phyloP scores from a whole-genome alignment of 1,140 invertebrate genomes.

The Drosophila biarmipes region DNA sequence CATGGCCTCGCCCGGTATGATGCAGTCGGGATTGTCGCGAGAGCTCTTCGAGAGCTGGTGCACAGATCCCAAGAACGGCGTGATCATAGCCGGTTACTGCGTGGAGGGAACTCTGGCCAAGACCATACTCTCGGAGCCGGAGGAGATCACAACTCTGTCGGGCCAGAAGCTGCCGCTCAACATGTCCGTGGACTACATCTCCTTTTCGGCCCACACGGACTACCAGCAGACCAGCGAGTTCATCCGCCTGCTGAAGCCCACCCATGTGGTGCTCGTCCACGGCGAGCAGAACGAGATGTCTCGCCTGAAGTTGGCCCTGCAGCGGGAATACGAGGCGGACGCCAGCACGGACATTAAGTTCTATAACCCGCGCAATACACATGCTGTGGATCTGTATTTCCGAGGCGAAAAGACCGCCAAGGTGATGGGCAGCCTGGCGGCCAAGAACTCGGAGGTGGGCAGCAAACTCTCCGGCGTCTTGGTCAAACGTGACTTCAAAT shows the following conservation, averaged over 20 bases:
- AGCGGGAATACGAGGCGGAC: conserved; percentile 97
- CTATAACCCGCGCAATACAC: conserved; percentile 98
- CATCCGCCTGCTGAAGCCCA: conserved; percentile 96
- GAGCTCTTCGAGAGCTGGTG: conserved; percentile 99
- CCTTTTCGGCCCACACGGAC: conserved; percentile 99
- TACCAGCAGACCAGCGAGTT: conserved; percentile 99
- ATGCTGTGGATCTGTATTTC: conserved; percentile 96
- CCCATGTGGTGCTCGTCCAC: conserved; percentile 97
- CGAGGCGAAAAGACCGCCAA: conserved; percentile 99
- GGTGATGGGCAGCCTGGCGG: conserved; percentile 96
- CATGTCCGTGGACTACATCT: conserved; percentile 99
- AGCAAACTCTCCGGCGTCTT: conserved; percentile 95
- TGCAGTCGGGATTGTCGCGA: conserved; percentile 98
- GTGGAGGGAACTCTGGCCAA: conserved; percentile 99
- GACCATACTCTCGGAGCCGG: conserved; percentile 98
- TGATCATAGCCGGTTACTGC: conserved; percentile 99
- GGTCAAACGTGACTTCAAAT: conserved; percentile 99
- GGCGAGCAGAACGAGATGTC: conserved; percentile 99
- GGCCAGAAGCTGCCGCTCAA: conserved; percentile 98
- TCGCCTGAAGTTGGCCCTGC: conserved; percentile 95
- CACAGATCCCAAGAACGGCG: conserved; percentile 98
- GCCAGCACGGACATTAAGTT: conserved; percentile 94
- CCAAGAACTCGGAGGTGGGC: conserved; percentile 91
- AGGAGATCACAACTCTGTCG: conserved; percentile 97
- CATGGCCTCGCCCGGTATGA: conserved; percentile 99